These are phyloP conservation scores for Chymomyza fuscimana DNA, from an alignment of 2,888 invertebrate species.

Conservation along the genomic window DNA sequence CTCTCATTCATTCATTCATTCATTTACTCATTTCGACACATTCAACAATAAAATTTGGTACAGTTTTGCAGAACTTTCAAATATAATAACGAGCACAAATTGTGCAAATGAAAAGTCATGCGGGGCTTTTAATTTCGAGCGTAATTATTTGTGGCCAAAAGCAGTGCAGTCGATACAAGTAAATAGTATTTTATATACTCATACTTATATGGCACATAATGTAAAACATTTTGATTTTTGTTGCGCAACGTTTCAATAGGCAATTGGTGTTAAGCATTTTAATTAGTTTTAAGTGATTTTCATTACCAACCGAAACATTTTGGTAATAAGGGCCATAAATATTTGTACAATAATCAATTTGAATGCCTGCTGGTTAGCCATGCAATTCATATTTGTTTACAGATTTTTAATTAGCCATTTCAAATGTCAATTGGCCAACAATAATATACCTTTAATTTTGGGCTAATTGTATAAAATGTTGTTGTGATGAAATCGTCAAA, in stretches of 20 bases:
- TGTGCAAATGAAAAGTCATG: slow-evolving; percentile 5
- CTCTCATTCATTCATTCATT: neutral
- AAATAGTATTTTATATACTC: neutral
- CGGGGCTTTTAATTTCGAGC: neutral
- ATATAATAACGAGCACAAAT: neutral
- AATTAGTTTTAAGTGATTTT: slow-evolving; percentile 11
- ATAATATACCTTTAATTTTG: too few relatives aligned
- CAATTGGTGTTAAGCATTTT: slow-evolving; percentile 7
- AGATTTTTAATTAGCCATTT: neutral
- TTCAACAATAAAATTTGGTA: neutral
- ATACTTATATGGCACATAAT: neutral
- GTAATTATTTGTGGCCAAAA: slow-evolving; percentile 14
- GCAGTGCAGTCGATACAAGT: neutral
- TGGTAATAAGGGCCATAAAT: slow-evolving; percentile 6
- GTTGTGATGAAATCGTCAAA: neutral
- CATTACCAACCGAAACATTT: neutral
- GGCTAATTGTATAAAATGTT: neutral
- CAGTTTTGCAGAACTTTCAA: neutral
- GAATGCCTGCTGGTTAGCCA: slow-evolving; percentile 1
- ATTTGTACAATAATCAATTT: neutral
- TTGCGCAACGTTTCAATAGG: neutral
- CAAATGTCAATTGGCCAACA: too few relatives aligned
- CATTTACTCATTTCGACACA: neutral
- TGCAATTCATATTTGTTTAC: neutral
- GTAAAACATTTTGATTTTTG: neutral